Base-by-base conservation (phyloP, 2,888 invertebrate genomes). In the Pilophorus perplexus region DNA sequence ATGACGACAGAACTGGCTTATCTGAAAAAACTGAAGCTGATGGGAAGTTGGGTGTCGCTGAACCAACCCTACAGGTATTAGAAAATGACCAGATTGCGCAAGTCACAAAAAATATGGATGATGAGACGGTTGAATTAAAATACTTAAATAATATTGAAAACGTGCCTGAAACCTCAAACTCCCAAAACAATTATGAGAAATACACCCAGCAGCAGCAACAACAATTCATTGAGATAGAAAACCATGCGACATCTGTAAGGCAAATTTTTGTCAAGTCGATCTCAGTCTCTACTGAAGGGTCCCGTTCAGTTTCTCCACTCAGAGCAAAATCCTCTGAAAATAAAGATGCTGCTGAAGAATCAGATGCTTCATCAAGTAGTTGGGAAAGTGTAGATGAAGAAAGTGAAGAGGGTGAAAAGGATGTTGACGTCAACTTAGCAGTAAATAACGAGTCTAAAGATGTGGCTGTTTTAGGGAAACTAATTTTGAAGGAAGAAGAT, bases 261-360 rank as follows among this genome's bases (percentile, higher is more conserved):
- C 60, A 60, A 14, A 42, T 60, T 25, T 60, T 60, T 60, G 60
- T 60, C 6, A 60, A 44, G 20, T 60, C 60, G 16, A 60, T 60
- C 18, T 44, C 60, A 1, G 44, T 60, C 2, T 60, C 60, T 4
- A 44, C 60, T 5, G 60, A 27, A 46, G 60, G 37, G 12, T 60
- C 60, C 1, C 33, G 60, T 8, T 44, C 44, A n/a, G 10, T 28
- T 2, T 44, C 44, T 46, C 4, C 44, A 44, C 23, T n/a, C 22
- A 50, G 20, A 18, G 2, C 20, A 20, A 44, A 44, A 44, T 2
- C 44, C 44, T 2, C 3, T 12, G n/a, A 2, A 16, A 2, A 8
- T 10, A 1, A 18, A 44, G 33, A 33, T 6, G 12, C 12, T 8
- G 33, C 6, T 33, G 33, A 33, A 33, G 33, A 6, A 8, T 33